Conservation (phyloP, 92 coral and sea anemone species). For the Heliopora coerulea region DNA sequence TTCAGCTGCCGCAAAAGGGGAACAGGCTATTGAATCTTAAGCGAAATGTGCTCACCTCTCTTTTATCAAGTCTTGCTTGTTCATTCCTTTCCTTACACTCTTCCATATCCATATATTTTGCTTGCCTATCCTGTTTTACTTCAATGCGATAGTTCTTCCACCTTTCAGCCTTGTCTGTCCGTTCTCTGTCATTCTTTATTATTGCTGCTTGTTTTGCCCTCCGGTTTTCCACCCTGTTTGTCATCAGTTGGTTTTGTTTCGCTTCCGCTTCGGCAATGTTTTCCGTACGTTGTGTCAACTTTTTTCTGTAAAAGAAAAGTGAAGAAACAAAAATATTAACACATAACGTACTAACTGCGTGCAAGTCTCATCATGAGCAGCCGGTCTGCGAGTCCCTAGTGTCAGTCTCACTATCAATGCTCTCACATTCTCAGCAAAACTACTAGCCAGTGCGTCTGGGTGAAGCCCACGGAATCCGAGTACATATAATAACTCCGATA, state of each 20-base stretch:
- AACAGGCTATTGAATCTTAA: too few species aligned
- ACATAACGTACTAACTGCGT: too few species aligned
- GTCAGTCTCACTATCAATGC: too few species aligned
- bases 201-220: conserved; percentile 54
- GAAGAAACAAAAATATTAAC: too few species aligned
- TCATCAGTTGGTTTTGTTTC: conserved; percentile 50
- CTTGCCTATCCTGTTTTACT: conserved; percentile 68
- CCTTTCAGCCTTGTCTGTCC: conserved; percentile 72
- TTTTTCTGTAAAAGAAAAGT: conserved; percentile 47
- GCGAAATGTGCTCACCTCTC: conserved; percentile 60
- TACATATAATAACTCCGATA: too few species aligned
- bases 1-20: too few species aligned
- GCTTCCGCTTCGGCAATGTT: conserved; percentile 60
- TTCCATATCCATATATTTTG: conserved; percentile 76
- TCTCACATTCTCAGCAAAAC: too few species aligned
- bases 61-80: conserved; percentile 55
- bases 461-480: too few species aligned
- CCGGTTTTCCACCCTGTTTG: conserved; percentile 60
- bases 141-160: conserved; percentile 83
- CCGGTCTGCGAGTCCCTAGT: too few species aligned
- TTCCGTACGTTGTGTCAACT: conserved; percentile 62
- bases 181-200: conserved; percentile 59
- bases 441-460: too few species aligned
- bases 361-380: too few species aligned
- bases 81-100: conserved; percentile 74